These are phyloP conservation scores for Hippocampus guttulatus DNA, from an alignment of 2,113 vertebrate genomes.

Conservation along the genomic window DNA sequence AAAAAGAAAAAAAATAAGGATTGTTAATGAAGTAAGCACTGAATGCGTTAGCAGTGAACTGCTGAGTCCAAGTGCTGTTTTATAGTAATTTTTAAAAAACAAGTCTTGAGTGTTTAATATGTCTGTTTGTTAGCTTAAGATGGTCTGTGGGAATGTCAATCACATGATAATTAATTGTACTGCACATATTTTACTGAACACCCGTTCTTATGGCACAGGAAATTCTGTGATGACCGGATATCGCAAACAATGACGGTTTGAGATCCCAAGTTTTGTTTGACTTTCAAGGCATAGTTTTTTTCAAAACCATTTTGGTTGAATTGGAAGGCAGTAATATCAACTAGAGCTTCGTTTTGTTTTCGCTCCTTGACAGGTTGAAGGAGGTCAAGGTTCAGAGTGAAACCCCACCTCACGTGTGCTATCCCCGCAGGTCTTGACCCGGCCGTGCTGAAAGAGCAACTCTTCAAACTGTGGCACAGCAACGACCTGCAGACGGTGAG, in stretches of 20 bases:
- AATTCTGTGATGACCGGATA: background rate
- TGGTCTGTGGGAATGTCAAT: too few relatives aligned
- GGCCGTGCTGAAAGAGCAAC: conserved; percentile 51
- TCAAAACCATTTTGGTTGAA: background rate
- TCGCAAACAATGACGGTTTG: too few relatives aligned
- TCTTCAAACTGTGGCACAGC: conserved; percentile 63
- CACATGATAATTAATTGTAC: too few relatives aligned
- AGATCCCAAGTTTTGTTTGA: background rate
- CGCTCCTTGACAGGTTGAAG: conserved; percentile 33
- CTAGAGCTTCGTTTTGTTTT: conserved; percentile 3
- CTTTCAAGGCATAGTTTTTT: background rate
- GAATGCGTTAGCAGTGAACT: background rate
- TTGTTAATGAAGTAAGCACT: background rate
- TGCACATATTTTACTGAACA: background rate
- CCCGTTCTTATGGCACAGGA: background rate
- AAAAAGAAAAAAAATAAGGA: background rate
- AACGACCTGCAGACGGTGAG: conserved; percentile 70
- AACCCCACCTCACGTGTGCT: conserved; percentile 42
- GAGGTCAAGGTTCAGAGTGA: conserved; percentile 48
- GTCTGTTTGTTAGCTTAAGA: too few relatives aligned
- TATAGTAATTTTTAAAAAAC: too few relatives aligned
- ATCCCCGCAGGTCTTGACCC: conserved; percentile 64
- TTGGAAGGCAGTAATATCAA: background rate
- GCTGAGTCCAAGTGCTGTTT: background rate
- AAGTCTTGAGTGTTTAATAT: too few relatives aligned